phyloP scores from a whole-genome alignment of 2,113 vertebrate species.

The Hemiprocne comata region DNA sequence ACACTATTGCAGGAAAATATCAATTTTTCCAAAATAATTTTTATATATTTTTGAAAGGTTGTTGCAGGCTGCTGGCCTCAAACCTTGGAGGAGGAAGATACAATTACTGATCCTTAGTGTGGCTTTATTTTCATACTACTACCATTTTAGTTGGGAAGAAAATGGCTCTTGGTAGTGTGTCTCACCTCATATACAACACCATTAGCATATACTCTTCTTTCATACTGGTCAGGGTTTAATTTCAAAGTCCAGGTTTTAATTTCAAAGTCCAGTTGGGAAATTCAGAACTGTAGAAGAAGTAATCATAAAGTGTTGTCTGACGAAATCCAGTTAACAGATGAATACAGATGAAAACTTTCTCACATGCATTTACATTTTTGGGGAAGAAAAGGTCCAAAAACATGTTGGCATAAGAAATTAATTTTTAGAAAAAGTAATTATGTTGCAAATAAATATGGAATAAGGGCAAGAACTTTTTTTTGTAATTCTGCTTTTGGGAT shows the following conservation, averaged over 20 bases:
- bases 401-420: background rate
- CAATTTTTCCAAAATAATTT: background rate
- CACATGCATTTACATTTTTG: background rate
- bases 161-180: background rate
- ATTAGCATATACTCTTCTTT: background rate
- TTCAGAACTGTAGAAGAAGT: background rate
- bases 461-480: background rate
- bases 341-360: background rate
- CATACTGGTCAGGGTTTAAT: background rate
- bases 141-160: background rate
- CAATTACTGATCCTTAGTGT: background rate
- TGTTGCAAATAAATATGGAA: background rate
- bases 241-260: background rate
- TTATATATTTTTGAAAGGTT: background rate
- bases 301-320: background rate
- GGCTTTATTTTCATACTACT: background rate
- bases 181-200: fast-evolving
- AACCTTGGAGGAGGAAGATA: background rate
- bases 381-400: background rate
- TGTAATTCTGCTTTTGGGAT: background rate
- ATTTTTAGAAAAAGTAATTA: background rate
- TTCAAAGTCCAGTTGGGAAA: background rate
- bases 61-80: background rate
- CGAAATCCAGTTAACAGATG: background rate
- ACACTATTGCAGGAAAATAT: background rate